Conservation (phyloP, 37 sponge, comb jelly and placozoan species). For the Amphimedon queenslandica region DNA sequence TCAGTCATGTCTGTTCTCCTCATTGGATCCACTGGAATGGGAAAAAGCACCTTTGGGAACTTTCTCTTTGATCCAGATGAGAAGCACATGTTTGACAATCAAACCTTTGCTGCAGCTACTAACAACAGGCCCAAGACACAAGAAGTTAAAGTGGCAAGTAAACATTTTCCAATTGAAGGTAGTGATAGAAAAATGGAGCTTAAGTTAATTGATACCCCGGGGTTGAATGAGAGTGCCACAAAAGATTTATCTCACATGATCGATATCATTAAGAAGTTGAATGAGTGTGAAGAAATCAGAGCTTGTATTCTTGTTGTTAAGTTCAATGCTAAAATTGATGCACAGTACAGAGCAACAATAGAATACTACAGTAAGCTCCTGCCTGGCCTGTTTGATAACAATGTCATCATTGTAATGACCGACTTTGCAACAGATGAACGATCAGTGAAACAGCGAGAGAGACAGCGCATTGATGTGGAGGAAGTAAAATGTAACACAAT, state of each 20-base stretch:
- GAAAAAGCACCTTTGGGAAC: constrained; percentile 46
- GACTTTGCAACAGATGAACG: constrained; percentile 14
- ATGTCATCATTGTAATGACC: constrained; percentile 34
- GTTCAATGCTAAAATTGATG: constrained; percentile 34
- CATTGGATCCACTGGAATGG: constrained; percentile 50
- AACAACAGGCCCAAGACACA: constrained; percentile 35
- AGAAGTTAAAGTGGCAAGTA: neutral
- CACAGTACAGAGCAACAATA: constrained; percentile 29
- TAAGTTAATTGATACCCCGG: constrained; percentile 45
- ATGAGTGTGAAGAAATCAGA: neutral
- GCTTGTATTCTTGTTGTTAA: constrained; percentile 29
- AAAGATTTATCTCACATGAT: constrained; percentile 35
- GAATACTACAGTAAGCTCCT: constrained; percentile 35
- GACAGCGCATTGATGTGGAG: constrained; percentile 17
- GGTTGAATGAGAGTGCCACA: constrained; percentile 21
- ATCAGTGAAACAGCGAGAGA: constrained; percentile 1
- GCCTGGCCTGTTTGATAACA: constrained; percentile 27
- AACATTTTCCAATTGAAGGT: neutral
- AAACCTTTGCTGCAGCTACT: constrained; percentile 26
- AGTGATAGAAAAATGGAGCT: neutral
- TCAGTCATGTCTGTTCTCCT: constrained; percentile 21
- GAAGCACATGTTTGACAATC: neutral
- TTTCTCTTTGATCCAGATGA: constrained; percentile 5
- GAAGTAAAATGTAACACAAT: too few species aligned
- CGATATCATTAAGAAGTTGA: constrained; percentile 11